Percentiles rank a stretch among this genome's conserved stretches.
Conservation (phyloP, 2,888 invertebrate genomes). For the Scaptomyza polygonia region DNA sequence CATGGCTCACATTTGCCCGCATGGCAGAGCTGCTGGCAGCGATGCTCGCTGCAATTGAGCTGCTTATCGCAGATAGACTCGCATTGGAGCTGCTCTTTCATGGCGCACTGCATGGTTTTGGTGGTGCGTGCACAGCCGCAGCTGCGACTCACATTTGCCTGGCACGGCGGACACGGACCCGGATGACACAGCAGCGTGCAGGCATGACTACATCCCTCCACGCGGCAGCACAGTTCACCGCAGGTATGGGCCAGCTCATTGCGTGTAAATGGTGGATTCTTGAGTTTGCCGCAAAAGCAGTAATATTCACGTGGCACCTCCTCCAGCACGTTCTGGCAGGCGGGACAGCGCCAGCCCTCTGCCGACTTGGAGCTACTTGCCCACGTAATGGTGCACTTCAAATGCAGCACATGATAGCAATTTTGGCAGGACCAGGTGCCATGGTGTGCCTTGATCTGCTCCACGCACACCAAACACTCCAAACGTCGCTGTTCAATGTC, state of each 20-base stretch:
- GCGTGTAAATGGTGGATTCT: constrained; percentile 90
- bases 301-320: constrained; percentile 91
- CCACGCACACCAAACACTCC: constrained; percentile 98
- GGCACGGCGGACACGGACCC: constrained; percentile 96
- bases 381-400: constrained; percentile 96
- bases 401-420: constrained; percentile 96
- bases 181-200: constrained; percentile 96
- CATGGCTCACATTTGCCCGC: constrained; percentile 91
- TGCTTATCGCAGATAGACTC: constrained; percentile 89
- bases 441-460: constrained; percentile 91
- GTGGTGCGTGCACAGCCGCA: constrained; percentile 92
- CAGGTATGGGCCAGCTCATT: constrained; percentile 95
- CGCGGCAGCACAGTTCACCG: constrained; percentile 91
- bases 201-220: constrained; percentile 86
- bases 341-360: constrained; percentile 97
- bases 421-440: constrained; percentile 95
- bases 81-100: constrained; percentile 90
- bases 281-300: constrained; percentile 95
- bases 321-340: constrained; percentile 93
- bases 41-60: constrained; percentile 91
- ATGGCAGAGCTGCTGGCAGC: constrained; percentile 91
- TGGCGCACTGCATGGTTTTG: constrained; percentile 89
- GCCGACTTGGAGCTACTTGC: constrained; percentile 92
- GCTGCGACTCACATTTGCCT: constrained; percentile 88
- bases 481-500: constrained; percentile 92